phyloP scores from a whole-genome alignment of 23 tunicate species.

The Ciona savignyi region DNA sequence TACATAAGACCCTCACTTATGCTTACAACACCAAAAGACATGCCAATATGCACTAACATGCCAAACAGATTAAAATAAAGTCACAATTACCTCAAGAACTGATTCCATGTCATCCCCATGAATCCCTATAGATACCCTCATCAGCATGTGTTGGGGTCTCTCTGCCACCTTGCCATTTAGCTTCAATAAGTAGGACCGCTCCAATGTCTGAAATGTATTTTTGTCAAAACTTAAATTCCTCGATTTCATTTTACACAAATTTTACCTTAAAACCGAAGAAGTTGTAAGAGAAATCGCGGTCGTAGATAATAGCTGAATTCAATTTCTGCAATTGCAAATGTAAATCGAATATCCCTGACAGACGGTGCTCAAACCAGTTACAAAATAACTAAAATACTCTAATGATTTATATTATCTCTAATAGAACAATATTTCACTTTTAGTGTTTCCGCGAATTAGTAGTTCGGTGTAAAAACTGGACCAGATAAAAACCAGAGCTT shows the following conservation, averaged over 20 bases:
- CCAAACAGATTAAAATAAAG: neutral
- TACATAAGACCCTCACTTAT: no score
- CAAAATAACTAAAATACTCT: no score
- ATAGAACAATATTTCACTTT: no score
- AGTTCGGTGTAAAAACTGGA: conserved; percentile 1
- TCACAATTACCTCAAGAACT: conserved; percentile 51
- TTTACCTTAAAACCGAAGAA: conserved; percentile 96
- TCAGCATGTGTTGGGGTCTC: conserved; percentile 98
- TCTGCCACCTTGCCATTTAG: conserved; percentile 93
- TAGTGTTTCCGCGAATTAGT: no score
- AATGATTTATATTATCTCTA: no score
- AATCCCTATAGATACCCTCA: conserved; percentile 97
- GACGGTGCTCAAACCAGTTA: no score
- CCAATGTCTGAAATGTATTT: conserved; percentile 53
- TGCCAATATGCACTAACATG: neutral
- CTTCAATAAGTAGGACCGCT: conserved; percentile 91
- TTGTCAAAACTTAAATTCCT: neutral
- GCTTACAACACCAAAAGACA: no score
- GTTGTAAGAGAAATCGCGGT: conserved; percentile 95
- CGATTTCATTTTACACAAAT: neutral
- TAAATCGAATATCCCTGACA: no score
- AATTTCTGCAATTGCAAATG: conserved; percentile 62
- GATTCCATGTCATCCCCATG: conserved; percentile 81
- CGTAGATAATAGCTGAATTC: conserved; percentile 92
- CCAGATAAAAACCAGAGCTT: no score